A percentile compares a stretch with the other conserved stretches of the same genome.
phyloP scores from a whole-genome alignment of 1,140 invertebrate genomes.

The Drosophila ananassae region DNA sequence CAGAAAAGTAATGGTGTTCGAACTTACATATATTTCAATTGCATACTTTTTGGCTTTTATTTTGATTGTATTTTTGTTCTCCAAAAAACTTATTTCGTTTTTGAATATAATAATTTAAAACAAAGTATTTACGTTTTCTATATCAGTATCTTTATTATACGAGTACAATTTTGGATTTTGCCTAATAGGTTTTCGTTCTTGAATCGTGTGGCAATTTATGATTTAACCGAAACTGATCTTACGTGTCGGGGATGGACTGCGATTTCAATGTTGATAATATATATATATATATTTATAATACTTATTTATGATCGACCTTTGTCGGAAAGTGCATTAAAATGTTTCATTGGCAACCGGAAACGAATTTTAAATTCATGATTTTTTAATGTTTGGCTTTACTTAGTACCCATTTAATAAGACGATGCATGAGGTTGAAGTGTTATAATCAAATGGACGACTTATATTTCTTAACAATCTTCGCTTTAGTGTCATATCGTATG shows the following conservation, averaged over 20 bases:
- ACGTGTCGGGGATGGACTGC: conserved; percentile 46
- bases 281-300: conserved; percentile 31
- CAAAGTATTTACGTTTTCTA: conserved; percentile 7
- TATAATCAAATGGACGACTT: conserved; percentile 54
- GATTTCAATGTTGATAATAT: conserved; percentile 47
- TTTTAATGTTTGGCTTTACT: conserved; percentile 46
- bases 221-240: conserved; percentile 29
- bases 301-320: conserved; percentile 24
- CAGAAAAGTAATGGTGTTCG: no score
- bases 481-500: conserved; percentile 22
- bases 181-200: conserved; percentile 11
- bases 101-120: not conserved
- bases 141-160: conserved; percentile 51
- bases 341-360: conserved; percentile 56
- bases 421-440: conserved; percentile 49
- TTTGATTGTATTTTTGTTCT: no score
- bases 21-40: no score
- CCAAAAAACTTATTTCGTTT: not conserved
- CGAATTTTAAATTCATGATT: conserved; percentile 60
- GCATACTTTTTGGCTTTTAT: no score
- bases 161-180: conserved; percentile 42
- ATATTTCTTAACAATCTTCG: conserved; percentile 39
- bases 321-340: conserved; percentile 34
- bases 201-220: conserved; percentile 11
- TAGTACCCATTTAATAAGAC: conserved; percentile 49